Evolutionary conservation across 2,113 vertebrate genomes (phyloP).

Genomic region (Egretta garzetta): DNA sequence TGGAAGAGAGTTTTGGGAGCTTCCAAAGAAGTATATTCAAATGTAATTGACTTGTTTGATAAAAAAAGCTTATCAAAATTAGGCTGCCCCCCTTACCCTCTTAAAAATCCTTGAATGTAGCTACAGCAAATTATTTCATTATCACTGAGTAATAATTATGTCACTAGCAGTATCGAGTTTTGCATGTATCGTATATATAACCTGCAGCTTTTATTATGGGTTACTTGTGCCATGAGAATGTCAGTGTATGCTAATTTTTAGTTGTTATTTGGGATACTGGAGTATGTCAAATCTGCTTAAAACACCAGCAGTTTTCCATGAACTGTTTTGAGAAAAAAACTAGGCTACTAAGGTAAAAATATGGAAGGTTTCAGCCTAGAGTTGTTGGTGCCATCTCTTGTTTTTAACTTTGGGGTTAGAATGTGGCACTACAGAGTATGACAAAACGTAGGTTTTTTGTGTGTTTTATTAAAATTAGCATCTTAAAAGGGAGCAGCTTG

Average conservation of each 20-base stretch:
- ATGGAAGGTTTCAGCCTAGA: background rate
- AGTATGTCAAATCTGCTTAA: background rate
- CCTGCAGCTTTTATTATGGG: background rate
- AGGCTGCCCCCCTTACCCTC: background rate
- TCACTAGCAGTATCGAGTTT: background rate
- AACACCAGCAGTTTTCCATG: background rate
- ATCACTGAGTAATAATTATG: background rate
- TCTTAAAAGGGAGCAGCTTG: background rate
- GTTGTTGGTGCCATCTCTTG: background rate
- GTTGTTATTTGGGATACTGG: background rate
- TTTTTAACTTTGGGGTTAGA: background rate
- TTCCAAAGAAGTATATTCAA: background rate
- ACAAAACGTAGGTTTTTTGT: background rate
- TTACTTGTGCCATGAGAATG: background rate
- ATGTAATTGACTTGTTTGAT: background rate
- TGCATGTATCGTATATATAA: background rate
- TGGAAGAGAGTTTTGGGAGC: constrained; percentile 21
- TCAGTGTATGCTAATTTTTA: background rate
- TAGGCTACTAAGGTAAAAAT: background rate
- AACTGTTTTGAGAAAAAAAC: background rate
- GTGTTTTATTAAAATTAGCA: background rate
- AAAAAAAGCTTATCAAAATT: background rate
- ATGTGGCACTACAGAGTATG: background rate
- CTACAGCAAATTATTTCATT: background rate
- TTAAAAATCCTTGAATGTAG: background rate